Evolutionary conservation across 2,797 vertebrate species (phyloP).

Genomic region (Danionella dracula): DNA sequence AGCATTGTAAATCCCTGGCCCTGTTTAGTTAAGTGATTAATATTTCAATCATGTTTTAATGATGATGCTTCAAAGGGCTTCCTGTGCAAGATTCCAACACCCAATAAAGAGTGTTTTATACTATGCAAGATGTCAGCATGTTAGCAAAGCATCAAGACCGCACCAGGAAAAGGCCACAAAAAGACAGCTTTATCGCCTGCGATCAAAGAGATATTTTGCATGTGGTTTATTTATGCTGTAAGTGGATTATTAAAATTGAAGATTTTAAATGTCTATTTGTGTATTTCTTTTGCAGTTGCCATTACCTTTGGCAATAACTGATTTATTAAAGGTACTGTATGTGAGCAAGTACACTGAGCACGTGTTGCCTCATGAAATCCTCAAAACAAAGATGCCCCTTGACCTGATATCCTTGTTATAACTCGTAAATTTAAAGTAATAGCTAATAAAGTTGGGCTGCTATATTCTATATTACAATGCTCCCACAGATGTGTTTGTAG

Average conservation of each 20-base stretch:
- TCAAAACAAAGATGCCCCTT: no score
- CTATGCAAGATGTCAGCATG: slow-evolving; percentile 47
- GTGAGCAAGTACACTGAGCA: no score
- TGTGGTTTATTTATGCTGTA: slow-evolving; percentile 34
- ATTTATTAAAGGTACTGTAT: no score
- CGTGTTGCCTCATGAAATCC: no score
- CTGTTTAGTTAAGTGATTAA: neutral
- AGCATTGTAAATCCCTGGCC: neutral
- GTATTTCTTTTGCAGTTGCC: neutral
- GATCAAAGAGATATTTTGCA: slow-evolving; percentile 37
- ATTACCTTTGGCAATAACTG: no score
- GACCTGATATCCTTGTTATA: no score
- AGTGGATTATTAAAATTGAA: slow-evolving; percentile 41
- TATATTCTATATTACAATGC: no score
- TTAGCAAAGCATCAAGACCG: slow-evolving; percentile 11
- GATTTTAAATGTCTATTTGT: slow-evolving; percentile 10
- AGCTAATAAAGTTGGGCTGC: no score
- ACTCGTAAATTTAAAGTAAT: no score
- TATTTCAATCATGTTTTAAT: slow-evolving; percentile 20
- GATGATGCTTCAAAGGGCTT: slow-evolving; percentile 43
- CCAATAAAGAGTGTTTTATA: slow-evolving; percentile 16
- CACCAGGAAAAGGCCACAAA: slow-evolving; percentile 1
- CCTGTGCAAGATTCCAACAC: neutral
- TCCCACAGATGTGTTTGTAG: no score
- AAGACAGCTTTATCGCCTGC: neutral